These are phyloP conservation scores for Leptinotarsa defecta DNA, from an alignment of 1,140 invertebrate species.

Conservation along the genomic window DNA sequence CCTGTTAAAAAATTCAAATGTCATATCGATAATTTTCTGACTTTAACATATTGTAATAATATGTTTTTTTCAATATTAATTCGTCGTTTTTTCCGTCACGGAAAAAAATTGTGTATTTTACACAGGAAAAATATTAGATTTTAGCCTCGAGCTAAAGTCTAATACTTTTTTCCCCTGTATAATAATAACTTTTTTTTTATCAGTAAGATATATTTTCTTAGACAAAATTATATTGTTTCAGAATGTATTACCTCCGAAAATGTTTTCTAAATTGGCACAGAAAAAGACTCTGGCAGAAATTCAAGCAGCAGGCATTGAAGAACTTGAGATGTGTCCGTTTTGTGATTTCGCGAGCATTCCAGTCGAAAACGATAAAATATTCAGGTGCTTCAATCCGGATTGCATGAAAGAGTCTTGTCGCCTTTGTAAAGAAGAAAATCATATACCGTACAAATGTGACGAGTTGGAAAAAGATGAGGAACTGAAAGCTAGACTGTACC, in stretches of 20 bases:
- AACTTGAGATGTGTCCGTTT: constrained; percentile 67
- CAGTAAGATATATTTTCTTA: too few species aligned
- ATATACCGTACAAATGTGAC: constrained; percentile 66
- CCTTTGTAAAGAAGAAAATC: constrained; percentile 66
- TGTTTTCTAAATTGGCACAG: constrained; percentile 62
- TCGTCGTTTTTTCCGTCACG: too few species aligned
- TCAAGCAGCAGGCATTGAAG: constrained; percentile 63
- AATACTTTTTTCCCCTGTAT: too few species aligned
- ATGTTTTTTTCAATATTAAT: too few species aligned
- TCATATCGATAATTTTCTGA: too few species aligned
- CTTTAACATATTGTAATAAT: too few species aligned
- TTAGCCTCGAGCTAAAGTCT: too few species aligned
- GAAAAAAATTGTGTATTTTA: too few species aligned
- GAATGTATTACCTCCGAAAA: constrained; percentile 36
- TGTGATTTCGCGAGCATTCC: constrained; percentile 68
- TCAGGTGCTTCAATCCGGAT: constrained; percentile 67
- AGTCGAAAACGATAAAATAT: constrained; percentile 64
- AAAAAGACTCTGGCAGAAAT: constrained; percentile 66
- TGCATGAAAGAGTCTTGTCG: constrained; percentile 70
- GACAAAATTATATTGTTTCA: neutral
- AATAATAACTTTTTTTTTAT: too few species aligned
- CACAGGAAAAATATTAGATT: too few species aligned
- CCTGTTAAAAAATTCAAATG: too few species aligned
- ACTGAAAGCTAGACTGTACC: constrained; percentile 61
- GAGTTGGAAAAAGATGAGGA: constrained; percentile 65